phyloP scores from a whole-genome alignment of 2,113 vertebrate genomes.

The Tauraco erythrolophus region DNA sequence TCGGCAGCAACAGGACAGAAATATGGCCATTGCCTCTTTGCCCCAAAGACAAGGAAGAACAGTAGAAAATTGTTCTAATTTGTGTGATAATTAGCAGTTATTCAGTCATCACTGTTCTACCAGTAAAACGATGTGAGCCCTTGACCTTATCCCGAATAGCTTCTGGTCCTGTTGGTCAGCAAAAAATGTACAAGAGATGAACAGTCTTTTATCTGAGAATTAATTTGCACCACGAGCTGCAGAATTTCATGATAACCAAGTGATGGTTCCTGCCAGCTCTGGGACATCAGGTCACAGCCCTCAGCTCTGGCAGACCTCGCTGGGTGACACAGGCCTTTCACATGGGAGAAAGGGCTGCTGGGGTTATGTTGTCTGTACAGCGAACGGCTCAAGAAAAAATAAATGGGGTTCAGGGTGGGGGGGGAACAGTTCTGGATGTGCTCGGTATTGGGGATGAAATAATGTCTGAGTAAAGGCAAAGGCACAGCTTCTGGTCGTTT shows the following conservation, averaged over 20 bases:
- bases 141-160: background rate
- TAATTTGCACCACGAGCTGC: background rate
- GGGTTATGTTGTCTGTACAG: accelerated
- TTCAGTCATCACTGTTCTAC: background rate
- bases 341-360: accelerated
- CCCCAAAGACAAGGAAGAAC: background rate
- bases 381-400: background rate
- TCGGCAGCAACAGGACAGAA: background rate
- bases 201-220: background rate
- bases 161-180: background rate
- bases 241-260: background rate
- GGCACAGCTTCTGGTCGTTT: background rate
- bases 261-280: background rate
- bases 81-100: background rate
- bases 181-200: background rate
- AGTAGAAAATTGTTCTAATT: background rate
- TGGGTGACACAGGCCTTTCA: background rate
- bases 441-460: background rate
- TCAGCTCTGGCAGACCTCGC: background rate
- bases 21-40: background rate
- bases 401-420: background rate
- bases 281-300: background rate
- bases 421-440: background rate
- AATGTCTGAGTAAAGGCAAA: background rate
- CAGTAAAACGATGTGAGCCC: background rate